Evolutionary conservation across 2,113 vertebrate species (phyloP).

Genomic region (Notothenia rossii): DNA sequence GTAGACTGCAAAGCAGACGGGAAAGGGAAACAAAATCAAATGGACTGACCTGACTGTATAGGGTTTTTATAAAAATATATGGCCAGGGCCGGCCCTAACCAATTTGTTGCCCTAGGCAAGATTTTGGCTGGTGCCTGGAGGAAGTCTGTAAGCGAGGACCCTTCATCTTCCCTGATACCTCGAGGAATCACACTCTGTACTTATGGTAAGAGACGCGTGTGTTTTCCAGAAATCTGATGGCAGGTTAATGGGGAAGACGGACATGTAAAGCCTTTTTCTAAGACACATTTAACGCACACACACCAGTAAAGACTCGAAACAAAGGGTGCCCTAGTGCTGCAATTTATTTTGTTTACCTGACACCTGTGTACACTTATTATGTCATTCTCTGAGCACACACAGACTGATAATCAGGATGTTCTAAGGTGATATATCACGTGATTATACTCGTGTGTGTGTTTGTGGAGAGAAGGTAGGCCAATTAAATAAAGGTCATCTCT

Average conservation of each 20-base stretch:
- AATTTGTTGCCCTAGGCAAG: no score
- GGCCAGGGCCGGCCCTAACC: no score
- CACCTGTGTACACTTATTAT: constrained; percentile 5
- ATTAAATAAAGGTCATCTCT: constrained; percentile 50
- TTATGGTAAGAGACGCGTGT: neutral
- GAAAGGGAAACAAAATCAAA: no score
- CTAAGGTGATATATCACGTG: constrained; percentile 40
- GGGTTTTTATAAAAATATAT: no score
- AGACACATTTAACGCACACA: constrained; percentile 21
- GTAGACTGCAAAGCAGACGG: no score
- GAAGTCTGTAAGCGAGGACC: neutral
- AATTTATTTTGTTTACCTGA: constrained; percentile 58
- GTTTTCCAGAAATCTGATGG: constrained; percentile 18
- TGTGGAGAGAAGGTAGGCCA: constrained; percentile 46
- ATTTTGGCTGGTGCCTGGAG: neutral
- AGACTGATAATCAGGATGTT: constrained; percentile 9
- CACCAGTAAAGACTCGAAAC: constrained; percentile 17
- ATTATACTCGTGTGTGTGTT: constrained; percentile 8
- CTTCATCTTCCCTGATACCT: constrained; percentile 20
- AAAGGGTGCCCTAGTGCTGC: neutral
- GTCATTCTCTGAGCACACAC: neutral
- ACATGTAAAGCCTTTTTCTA: constrained; percentile 16
- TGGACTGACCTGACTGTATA: no score
- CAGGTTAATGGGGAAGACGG: neutral
- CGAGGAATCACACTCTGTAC: neutral